Evolutionary conservation across 2,888 invertebrate species (phyloP).

Genomic region (Xylophagus ater): DNA sequence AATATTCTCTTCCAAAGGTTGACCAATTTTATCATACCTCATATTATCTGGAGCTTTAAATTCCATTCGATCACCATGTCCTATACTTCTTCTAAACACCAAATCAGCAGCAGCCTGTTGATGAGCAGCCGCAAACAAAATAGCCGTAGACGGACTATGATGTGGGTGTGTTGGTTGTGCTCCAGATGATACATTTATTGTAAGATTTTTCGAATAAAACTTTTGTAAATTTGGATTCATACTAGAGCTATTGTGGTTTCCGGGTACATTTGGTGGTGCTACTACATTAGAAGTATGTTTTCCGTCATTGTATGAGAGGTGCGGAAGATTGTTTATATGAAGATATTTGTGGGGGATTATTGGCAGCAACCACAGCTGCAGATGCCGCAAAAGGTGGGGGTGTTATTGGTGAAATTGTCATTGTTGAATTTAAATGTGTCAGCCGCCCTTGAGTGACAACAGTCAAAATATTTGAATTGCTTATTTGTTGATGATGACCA

Average conservation of each 20-base stretch:
- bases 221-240: slow-evolving; percentile 10
- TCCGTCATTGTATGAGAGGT: slow-evolving; percentile 7
- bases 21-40: slow-evolving; percentile 16
- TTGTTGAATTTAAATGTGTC: slow-evolving; percentile 36
- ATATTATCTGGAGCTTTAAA: slow-evolving; percentile 21
- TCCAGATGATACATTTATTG: slow-evolving; percentile 14
- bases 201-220: slow-evolving; percentile 16
- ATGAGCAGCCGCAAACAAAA: slow-evolving; percentile 20
- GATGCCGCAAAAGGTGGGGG: slow-evolving; percentile 25
- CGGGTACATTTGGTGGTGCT: slow-evolving; percentile 23
- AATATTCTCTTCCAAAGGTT: slow-evolving; percentile 20
- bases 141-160: slow-evolving; percentile 18
- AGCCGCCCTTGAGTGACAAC: slow-evolving; percentile 36
- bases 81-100: slow-evolving; percentile 10
- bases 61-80: slow-evolving; percentile 17
- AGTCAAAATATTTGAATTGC: slow-evolving; percentile 28
- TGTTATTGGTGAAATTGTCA: slow-evolving; percentile 38
- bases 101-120: slow-evolving; percentile 11
- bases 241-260: slow-evolving; percentile 24
- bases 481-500: slow-evolving; percentile 23
- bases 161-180: slow-evolving; percentile 1
- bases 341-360: slow-evolving; percentile 14
- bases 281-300: slow-evolving; percentile 15
- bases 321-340: slow-evolving; percentile 12
- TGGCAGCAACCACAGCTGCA: slow-evolving; percentile 12